Evolutionary conservation across 2,797 vertebrate genomes (phyloP).

Genomic region (Hippocampus kuda): DNA sequence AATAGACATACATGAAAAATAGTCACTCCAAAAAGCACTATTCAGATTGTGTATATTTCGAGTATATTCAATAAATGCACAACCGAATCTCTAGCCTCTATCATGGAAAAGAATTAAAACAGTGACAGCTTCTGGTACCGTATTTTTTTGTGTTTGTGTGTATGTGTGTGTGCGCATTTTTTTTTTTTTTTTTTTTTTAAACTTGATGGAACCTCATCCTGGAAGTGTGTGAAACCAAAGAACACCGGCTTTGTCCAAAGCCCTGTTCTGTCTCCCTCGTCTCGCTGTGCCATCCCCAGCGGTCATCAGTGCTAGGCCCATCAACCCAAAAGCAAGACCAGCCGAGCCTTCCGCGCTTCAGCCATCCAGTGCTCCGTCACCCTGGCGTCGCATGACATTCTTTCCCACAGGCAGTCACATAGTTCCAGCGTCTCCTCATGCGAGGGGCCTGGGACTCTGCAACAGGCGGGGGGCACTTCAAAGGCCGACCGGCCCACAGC

Average conservation of each 20-base stretch:
- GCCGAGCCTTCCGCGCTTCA: conserved; percentile 51
- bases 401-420: conserved; percentile 81
- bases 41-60: neutral
- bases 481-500: conserved; percentile 72
- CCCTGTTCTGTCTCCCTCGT: conserved; percentile 35
- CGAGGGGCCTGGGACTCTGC: conserved; percentile 67
- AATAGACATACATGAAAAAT: too few species aligned
- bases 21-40: neutral
- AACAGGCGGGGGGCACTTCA: conserved; percentile 76
- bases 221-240: conserved; percentile 39
- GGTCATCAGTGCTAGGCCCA: conserved; percentile 30
- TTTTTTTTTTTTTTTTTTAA: conserved; percentile 6
- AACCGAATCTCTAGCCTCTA: neutral
- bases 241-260: conserved; percentile 24
- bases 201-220: conserved; percentile 10
- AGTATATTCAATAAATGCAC: neutral
- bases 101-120: neutral
- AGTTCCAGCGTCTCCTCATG: conserved; percentile 80
- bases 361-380: conserved; percentile 70
- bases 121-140: neutral
- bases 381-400: conserved; percentile 79
- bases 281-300: conserved; percentile 39
- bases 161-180: neutral
- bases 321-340: conserved; percentile 49
- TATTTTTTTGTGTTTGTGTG: conserved; percentile 6